These are phyloP conservation scores for Sphaerophoria taeniata DNA, from an alignment of 2,888 invertebrate species.

Conservation along the genomic window DNA sequence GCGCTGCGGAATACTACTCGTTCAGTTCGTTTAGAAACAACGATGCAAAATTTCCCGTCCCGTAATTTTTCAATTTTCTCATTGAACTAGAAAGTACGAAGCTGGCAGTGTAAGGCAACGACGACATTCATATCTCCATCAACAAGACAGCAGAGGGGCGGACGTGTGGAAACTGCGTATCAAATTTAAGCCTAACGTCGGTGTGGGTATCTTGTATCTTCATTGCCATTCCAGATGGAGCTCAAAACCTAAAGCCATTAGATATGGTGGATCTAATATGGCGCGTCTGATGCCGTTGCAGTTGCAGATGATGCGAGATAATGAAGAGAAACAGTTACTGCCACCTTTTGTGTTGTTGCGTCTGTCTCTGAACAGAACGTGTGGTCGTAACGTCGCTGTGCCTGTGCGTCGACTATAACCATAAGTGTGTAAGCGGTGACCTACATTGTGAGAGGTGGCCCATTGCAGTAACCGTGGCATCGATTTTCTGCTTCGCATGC, in stretches of 20 bases:
- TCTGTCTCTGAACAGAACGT: slow-evolving; percentile 36
- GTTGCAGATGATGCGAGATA: slow-evolving; percentile 40
- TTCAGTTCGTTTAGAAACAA: neutral
- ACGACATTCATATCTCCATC: neutral
- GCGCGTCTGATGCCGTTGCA: slow-evolving; percentile 12
- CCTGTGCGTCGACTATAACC: no score
- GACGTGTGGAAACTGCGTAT: slow-evolving; percentile 40
- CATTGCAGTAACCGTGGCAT: slow-evolving; percentile 61
- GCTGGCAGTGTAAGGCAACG: neutral
- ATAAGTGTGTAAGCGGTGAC: slow-evolving; percentile 57
- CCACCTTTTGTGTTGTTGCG: slow-evolving; percentile 58
- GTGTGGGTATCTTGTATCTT: slow-evolving; percentile 49
- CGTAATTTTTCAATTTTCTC: slow-evolving; percentile 74
- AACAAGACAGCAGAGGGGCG: neutral
- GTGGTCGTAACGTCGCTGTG: neutral
- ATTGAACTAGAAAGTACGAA: slow-evolving; percentile 71
- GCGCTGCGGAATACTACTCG: neutral
- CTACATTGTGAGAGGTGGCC: slow-evolving; percentile 59
- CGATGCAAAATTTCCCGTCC: slow-evolving; percentile 58
- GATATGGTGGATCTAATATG: slow-evolving; percentile 50
- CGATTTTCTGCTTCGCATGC: slow-evolving; percentile 65
- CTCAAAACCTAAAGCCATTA: slow-evolving; percentile 10
- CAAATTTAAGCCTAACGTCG: neutral
- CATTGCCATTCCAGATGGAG: slow-evolving; percentile 15
- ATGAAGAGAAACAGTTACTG: slow-evolving; percentile 51